phyloP scores from a whole-genome alignment of 2,888 invertebrate genomes.

The Pyrrhosoma nymphula region DNA sequence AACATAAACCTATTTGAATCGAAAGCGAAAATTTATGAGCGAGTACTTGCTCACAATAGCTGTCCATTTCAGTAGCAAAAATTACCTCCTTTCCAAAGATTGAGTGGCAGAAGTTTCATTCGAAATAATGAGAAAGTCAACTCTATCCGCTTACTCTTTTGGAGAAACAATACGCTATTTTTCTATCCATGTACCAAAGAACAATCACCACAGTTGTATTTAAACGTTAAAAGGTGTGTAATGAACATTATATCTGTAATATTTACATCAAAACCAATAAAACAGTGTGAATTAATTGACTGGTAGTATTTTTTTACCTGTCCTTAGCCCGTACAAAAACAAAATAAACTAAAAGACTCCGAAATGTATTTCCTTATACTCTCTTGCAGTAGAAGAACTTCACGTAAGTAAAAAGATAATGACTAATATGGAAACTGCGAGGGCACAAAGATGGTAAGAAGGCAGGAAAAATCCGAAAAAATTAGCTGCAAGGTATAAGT shows the following conservation, averaged over 20 bases:
- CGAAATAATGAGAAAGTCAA: too few relatives aligned
- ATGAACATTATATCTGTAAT: background rate
- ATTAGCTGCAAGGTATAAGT: too few relatives aligned
- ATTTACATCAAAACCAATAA: background rate
- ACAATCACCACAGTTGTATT: conserved; percentile 7
- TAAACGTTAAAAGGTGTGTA: background rate
- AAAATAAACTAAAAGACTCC: too few relatives aligned
- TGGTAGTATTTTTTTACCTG: background rate
- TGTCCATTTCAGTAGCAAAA: background rate
- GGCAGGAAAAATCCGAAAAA: too few relatives aligned
- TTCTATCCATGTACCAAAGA: background rate
- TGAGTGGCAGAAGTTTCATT: too few relatives aligned
- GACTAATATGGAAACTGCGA: too few relatives aligned
- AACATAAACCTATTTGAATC: background rate
- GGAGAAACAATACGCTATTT: background rate
- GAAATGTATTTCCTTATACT: too few relatives aligned
- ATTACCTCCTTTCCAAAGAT: background rate
- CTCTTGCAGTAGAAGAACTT: too few relatives aligned
- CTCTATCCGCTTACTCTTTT: background rate
- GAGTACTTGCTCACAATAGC: background rate
- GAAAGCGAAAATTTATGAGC: background rate
- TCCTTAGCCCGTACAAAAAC: too few relatives aligned
- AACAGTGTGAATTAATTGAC: background rate
- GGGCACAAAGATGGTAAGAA: too few relatives aligned
- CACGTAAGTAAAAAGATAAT: too few relatives aligned